phyloP scores from a whole-genome alignment of 2,888 invertebrate species.

The Bibio marci region DNA sequence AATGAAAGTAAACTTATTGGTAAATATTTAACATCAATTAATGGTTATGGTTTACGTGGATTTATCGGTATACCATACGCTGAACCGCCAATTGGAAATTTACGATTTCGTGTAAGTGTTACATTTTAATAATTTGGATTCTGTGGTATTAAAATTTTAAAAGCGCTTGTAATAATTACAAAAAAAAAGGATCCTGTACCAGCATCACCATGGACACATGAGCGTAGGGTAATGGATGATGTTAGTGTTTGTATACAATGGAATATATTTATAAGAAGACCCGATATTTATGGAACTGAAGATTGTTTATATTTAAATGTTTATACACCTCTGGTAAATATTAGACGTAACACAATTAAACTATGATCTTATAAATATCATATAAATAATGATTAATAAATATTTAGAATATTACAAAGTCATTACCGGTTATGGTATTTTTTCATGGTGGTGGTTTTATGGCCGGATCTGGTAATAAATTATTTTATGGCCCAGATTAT shows the following conservation, averaged over 20 bases:
- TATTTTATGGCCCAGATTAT: constrained; percentile 52
- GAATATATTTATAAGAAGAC: constrained; percentile 47
- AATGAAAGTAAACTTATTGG: too few species aligned
- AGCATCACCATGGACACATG: constrained; percentile 40
- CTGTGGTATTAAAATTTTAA: too few species aligned
- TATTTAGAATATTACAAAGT: constrained; percentile 6
- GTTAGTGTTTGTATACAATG: constrained; percentile 60
- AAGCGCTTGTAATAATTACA: too few species aligned
- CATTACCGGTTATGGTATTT: constrained; percentile 56
- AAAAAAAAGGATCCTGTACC: constrained; percentile 54
- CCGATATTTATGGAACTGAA: constrained; percentile 51
- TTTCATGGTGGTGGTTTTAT: constrained; percentile 49
- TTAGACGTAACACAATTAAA: too few species aligned
- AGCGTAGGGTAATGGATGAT: constrained; percentile 43
- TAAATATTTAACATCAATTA: too few species aligned
- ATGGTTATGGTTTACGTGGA: too few species aligned
- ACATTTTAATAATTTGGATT: too few species aligned
- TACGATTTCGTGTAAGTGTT: too few species aligned
- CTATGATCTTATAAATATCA: too few species aligned
- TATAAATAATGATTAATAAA: too few species aligned
- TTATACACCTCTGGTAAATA: constrained; percentile 31
- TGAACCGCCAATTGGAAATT: too few species aligned
- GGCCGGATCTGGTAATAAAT: constrained; percentile 42
- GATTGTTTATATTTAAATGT: constrained; percentile 73
- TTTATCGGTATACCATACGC: too few species aligned